phyloP scores from a whole-genome alignment of 2,888 invertebrate genomes.

The Petrophora chlorosata region DNA sequence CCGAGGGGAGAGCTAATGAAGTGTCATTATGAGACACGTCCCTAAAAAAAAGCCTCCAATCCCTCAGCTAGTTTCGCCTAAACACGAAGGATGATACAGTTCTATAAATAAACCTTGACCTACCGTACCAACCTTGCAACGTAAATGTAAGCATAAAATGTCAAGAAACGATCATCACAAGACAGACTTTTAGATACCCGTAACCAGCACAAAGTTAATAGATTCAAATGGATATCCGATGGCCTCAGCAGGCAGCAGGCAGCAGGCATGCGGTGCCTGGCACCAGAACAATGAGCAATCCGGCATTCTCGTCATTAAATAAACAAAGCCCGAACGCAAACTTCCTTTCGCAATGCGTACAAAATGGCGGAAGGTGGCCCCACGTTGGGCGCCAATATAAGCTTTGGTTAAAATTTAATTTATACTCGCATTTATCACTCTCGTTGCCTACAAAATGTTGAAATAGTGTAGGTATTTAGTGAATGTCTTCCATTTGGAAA shows the following conservation, averaged over 20 bases:
- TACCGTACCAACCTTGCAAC: too few species aligned
- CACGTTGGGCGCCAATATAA: slow-evolving; percentile 30
- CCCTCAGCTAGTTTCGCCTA: too few species aligned
- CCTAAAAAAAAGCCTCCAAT: too few species aligned
- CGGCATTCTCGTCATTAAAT: slow-evolving; percentile 35
- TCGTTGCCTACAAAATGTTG: neutral
- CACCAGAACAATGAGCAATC: slow-evolving; percentile 24
- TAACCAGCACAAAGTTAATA: slow-evolving; percentile 28
- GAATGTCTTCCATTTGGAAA: slow-evolving; percentile 4
- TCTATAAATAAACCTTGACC: too few species aligned
- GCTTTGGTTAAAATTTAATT: slow-evolving; percentile 18
- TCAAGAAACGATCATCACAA: slow-evolving; percentile 9
- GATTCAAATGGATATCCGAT: slow-evolving; percentile 30
- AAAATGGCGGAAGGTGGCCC: slow-evolving; percentile 24
- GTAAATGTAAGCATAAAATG: neutral
- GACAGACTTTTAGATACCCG: slow-evolving; percentile 14
- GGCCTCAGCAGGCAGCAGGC: slow-evolving; percentile 4
- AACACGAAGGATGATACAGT: too few species aligned
- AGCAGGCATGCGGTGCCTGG: slow-evolving; percentile 33
- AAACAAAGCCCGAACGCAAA: slow-evolving; percentile 29
- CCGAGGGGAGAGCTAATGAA: too few species aligned
- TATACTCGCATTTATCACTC: slow-evolving; percentile 16
- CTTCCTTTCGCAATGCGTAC: slow-evolving; percentile 35
- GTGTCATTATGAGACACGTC: too few species aligned
- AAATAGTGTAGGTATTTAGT: slow-evolving; percentile 10